These are phyloP conservation scores for Psittacula echo DNA, from an alignment of 2,797 vertebrate genomes.

Conservation along the genomic window DNA sequence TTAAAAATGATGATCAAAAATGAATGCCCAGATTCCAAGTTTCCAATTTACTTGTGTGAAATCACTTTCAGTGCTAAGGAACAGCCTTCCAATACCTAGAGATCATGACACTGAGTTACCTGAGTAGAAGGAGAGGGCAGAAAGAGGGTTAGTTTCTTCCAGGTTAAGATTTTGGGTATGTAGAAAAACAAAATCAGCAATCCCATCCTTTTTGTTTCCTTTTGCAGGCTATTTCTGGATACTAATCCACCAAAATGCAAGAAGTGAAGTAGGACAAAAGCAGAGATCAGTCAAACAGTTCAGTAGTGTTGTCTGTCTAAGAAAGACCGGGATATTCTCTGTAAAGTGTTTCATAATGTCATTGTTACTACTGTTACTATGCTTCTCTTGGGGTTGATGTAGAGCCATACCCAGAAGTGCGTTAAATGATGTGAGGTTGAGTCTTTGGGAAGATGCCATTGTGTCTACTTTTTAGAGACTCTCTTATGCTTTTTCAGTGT, in stretches of 20 bases:
- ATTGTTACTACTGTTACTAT: not conserved
- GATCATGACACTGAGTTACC: not conserved
- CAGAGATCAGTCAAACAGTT: not conserved
- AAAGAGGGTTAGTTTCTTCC: not conserved
- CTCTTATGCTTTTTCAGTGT: not conserved
- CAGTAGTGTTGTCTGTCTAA: not conserved
- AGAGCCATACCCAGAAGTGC: not conserved
- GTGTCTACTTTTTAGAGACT: not conserved
- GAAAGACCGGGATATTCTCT: not conserved
- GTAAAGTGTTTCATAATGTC: not conserved
- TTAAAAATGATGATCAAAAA: not conserved
- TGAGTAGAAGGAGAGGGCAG: not conserved
- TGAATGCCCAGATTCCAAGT: not conserved
- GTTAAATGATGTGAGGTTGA: not conserved
- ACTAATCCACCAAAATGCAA: not conserved
- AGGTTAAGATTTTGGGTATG: not conserved
- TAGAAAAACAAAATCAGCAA: not conserved
- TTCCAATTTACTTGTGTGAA: not conserved
- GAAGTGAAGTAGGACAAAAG: not conserved
- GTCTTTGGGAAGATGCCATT: not conserved
- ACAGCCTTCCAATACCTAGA: not conserved
- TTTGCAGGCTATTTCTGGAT: not conserved
- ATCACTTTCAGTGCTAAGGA: not conserved
- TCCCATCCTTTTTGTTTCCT: not conserved
- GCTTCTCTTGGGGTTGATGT: not conserved